Evolutionary conservation across 2,888 invertebrate genomes (phyloP), one percentile per base, ranked within the genome.

Genomic region (Brenthis ino): DNA sequence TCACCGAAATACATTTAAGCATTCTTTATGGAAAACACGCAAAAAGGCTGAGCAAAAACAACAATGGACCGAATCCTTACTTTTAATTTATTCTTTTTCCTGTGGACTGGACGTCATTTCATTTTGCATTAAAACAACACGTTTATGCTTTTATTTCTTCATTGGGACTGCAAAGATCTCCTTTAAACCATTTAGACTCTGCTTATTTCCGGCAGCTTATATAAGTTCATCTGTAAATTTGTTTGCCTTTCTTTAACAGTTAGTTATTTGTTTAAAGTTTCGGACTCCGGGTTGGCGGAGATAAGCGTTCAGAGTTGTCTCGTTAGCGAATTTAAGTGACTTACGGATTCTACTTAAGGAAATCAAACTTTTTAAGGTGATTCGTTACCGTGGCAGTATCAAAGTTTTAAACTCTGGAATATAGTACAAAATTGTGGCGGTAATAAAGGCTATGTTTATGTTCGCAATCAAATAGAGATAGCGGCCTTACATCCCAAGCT

Each of bases 381-480:
- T 83, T 80, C 74, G 75, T 79, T 81, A 81, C 79, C 80, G 83
- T 79, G 77, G 74, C 71, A 81, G 82, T 85, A 83, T 84, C 82
- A 82, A 83, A 81, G 79, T 80, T 77, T 79, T 74, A 84, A 86
- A 84, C 80, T 86, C 82, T 81, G 82, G 82, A 84, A 84, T 86
- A 84, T 85, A 85, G 85, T 85, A 82, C 82, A 78, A 81, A 82
- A 85, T 82, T 79, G 83, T 80, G 81, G 81, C 74, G 75, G 80
- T 77, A 85, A 86, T 88, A 87, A 89, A 88, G 80, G 81, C 83
- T 85, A 83, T 89, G 87, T 89, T 88, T 88, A 87, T 85, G 83
- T 81, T 75, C 81, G 82, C 85, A 85, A 87, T 91, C 87, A 88
- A 89, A 86, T 79, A 83, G 80, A 88, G 90, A 90, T 89, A 89